Evolutionary conservation across 64 coral and sea anemone genomes (phyloP), one percentile per base, ranked within the genome.

Genomic region (Stichodactyla helianthus): DNA sequence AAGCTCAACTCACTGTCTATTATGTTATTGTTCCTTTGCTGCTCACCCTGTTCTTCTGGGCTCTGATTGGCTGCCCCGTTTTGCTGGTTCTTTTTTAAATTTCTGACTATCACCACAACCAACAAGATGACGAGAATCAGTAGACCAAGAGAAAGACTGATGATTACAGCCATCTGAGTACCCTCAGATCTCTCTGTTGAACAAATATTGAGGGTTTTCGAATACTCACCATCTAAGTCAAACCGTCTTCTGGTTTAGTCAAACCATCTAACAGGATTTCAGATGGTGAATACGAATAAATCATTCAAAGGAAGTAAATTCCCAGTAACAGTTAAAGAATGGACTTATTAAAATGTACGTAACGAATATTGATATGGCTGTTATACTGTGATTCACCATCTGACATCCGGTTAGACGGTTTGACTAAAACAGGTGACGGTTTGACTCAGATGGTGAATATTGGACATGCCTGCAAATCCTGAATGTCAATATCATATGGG

Each of bases 81-180:
- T 89, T 87, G 84, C 55, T 62, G 83, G 68, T 87, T 92, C 85
- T 89, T 96, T 84, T 93, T 96, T 14, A 83, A 71, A 57, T 93
- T 96, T 89, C 94, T 93, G 64, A 85, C 59, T 54, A 96, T 93
- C 44, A 96, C 84, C 14, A 93, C 55, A 44, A 92, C 80, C 50
- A 96, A 77, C 10, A 96, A 35, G 1, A 87, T 51, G 20, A 96
- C 53, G 10, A 96, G 85, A 68, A 96, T 56, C 50, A 96, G 54
- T 6, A 96, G 85, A 52, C 94, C 94, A 76, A 93, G 76, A 62
- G 94, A 96, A 12, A 95, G 86, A 79, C 94, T 92, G 50, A 95
- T 89, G 51, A 95, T 96, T 5, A 96, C 86, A 5, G 94, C 91
- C 52, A 81, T 6, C 26, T 81, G 78, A 5, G 78, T 81, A 18